Conservation (phyloP, 1,140 invertebrate species). For the Calliphora vicina region DNA sequence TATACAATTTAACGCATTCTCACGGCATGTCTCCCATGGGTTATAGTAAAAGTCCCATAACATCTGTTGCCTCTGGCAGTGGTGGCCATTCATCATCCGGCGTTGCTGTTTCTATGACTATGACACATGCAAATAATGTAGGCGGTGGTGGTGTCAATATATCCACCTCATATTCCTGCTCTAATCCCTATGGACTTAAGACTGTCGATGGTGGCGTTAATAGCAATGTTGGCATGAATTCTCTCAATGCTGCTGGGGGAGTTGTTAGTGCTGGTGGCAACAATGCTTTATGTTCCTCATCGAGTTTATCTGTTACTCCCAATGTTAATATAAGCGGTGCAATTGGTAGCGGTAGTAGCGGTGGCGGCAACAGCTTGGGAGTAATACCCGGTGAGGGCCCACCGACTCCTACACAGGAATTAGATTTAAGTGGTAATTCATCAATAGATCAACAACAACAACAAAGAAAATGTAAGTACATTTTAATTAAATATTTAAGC, state of each 20-base stretch:
- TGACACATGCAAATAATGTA: slow-evolving; percentile 38
- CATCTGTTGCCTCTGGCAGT: slow-evolving; percentile 36
- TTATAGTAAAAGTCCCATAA: slow-evolving; percentile 58
- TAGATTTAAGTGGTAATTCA: slow-evolving; percentile 59
- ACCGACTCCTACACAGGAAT: slow-evolving; percentile 67
- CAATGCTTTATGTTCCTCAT: slow-evolving; percentile 45
- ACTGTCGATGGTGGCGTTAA: slow-evolving; percentile 43
- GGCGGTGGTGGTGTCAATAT: slow-evolving; percentile 21
- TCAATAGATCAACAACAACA: slow-evolving; percentile 62
- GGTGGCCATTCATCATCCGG: slow-evolving; percentile 39
- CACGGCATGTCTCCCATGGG: slow-evolving; percentile 58
- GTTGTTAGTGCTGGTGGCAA: slow-evolving; percentile 46
- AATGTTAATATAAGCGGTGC: slow-evolving; percentile 30
- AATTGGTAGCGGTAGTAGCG: slow-evolving; percentile 46
- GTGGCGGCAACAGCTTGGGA: slow-evolving; percentile 52
- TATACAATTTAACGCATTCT: slow-evolving; percentile 58
- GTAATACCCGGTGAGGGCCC: slow-evolving; percentile 62
- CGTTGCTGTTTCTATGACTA: neutral
- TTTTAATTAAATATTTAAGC: too few species aligned
- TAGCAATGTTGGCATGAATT: slow-evolving; percentile 37
- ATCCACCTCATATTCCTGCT: slow-evolving; percentile 38
- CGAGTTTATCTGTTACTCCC: slow-evolving; percentile 40
- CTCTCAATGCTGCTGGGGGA: slow-evolving; percentile 21
- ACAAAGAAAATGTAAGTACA: slow-evolving; percentile 64
- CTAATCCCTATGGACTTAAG: slow-evolving; percentile 43